Evolutionary conservation across 2,113 vertebrate genomes (phyloP).

Genomic region (Oriolus oriolus): DNA sequence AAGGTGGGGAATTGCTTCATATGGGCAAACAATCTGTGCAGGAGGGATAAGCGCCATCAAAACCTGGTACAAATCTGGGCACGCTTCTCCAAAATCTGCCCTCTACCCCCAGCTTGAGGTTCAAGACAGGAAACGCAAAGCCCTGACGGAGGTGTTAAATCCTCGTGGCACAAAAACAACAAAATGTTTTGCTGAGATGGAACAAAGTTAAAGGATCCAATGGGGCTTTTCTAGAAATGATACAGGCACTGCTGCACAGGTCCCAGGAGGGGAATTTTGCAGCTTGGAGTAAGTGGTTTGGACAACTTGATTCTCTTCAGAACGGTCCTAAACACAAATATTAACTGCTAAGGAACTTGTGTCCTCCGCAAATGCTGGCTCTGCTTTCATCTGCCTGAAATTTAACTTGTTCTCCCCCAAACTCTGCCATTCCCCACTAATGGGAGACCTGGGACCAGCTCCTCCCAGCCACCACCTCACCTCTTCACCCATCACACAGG

Average conservation of each 20-base stretch:
- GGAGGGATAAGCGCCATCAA: not conserved
- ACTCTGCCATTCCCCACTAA: not conserved
- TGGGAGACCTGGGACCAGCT: not conserved
- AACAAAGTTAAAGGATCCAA: not conserved
- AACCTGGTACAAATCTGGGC: conserved; percentile 32
- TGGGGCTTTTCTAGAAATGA: not conserved
- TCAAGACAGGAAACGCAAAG: not conserved
- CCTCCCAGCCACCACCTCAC: not conserved
- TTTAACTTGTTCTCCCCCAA: not conserved
- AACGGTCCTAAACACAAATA: not conserved
- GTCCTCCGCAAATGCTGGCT: not conserved
- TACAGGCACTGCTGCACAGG: not conserved
- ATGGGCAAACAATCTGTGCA: conserved; percentile 62
- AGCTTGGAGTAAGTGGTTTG: not conserved
- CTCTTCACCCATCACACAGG: not conserved
- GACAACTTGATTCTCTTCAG: not conserved
- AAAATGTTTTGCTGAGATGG: not conserved
- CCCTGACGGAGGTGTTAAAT: conserved; percentile 6
- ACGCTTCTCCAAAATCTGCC: not conserved
- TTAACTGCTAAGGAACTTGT: not conserved
- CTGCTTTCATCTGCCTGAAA: not conserved
- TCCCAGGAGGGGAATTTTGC: not conserved
- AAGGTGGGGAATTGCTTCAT: conserved; percentile 75
- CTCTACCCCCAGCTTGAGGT: not conserved
- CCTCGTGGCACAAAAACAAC: not conserved